Evolutionary conservation across 2,113 vertebrate genomes (phyloP), one percentile per base, ranked within the genome.

Genomic region (Pseudorectes ferrugineus): DNA sequence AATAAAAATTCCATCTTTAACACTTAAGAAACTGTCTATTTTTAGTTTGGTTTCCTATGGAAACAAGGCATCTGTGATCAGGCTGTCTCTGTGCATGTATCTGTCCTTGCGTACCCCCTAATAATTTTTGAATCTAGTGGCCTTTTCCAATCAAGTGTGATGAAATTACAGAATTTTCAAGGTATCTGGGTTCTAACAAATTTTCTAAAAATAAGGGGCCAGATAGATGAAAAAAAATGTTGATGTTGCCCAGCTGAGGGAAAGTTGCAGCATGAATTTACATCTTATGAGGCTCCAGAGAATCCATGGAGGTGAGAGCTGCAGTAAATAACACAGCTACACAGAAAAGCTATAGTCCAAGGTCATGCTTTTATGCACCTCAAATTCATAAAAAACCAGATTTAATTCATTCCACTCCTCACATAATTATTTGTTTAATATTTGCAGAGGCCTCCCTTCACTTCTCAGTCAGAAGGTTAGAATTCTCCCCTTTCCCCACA

Each of bases 1-100:
- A 96, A 97, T 96, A 95, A 97, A 95, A 96, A 93, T 95, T 96
- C 93, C 95, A 93, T 96, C 95, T 96, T 96, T 95, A 97, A 96
- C 94, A 95, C 95, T 96, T 96, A 94, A 86, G 92, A 96, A 96
- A 85, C 93, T n/a, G 46, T 66, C 92, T 97, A 94, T 96, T 97
- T 97, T 95, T 96, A 95, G 93, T 95, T 86, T 96, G 96, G 96
- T 97, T 97, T 97, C 96, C 96, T 97, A 97, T 95, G 93, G 93
- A 96, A 96, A 95, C 93, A 88, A 93, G 96, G 90, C 96, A 96
- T 96, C 95, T 95, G 94, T 94, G 95, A 96, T 96, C 93, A 95
- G 89, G 66, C 95, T 95, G 89, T 93, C 87, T 96, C 91, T 92
- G 83, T 96, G 85, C 85, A 36, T 88, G 92, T 97, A 93, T 97